Conservation (phyloP, 2,113 vertebrate genomes). For the Helogale parvula region DNA sequence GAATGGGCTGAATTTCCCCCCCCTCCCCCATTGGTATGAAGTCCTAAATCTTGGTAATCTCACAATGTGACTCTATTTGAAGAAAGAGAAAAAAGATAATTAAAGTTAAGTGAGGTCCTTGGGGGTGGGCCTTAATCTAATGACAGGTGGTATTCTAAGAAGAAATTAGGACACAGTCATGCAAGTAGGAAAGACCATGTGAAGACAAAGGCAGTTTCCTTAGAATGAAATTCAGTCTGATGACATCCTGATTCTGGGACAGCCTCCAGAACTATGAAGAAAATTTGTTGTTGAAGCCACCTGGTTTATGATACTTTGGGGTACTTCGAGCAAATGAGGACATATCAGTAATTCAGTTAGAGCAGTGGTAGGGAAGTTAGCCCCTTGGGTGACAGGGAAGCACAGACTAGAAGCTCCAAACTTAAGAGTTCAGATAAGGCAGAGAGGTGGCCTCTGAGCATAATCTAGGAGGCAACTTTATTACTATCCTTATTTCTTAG, state of each 20-base stretch:
- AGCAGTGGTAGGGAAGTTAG: neutral
- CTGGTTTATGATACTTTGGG: neutral
- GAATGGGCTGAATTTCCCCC: neutral
- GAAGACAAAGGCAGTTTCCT: neutral
- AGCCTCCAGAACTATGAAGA: neutral
- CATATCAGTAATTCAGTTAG: neutral
- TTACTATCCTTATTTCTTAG: neutral
- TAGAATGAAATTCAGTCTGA: neutral
- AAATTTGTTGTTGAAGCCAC: neutral
- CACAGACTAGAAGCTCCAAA: neutral
- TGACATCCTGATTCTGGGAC: neutral
- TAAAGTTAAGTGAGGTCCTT: neutral
- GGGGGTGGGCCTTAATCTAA: neutral
- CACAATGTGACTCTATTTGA: neutral
- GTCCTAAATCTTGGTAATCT: neutral
- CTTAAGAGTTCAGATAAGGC: neutral
- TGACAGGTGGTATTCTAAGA: neutral
- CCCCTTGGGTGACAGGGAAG: neutral
- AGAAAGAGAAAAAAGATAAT: neutral
- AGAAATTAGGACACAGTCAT: neutral
- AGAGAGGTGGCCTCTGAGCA: neutral
- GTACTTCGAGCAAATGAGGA: neutral
- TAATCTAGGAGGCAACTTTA: neutral
- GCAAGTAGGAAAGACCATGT: neutral
- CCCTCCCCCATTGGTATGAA: neutral